Base-by-base conservation (phyloP, 2,888 invertebrate species). In the Temnothorax ravouxi region DNA sequence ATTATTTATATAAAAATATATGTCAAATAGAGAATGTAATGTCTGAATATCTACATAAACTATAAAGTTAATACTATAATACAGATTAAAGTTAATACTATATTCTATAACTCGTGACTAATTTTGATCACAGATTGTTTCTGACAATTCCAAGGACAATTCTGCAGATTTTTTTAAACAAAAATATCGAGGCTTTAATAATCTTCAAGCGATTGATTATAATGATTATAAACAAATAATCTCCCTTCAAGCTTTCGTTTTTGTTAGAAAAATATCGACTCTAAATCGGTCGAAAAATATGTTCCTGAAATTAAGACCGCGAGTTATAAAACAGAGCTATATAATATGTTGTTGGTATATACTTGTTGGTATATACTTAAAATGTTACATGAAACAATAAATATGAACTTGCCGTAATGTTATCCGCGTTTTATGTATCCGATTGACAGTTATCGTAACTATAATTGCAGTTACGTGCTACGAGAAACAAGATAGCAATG, bases 401-500 rank as follows among this genome's bases (percentile, higher is more conserved):
- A 47, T 21, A 62, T 50, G 34, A 64, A 5, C n/a, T 25, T 25
- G 8, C 4, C 8, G 15, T 4, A 21, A 21, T 34, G 15, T 15
- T 5, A 71, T n/a, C 6, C 25, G 18, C 11, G 6, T 25, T 47
- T n/a, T 61, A 6, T 61, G 34, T 41, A 18, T 1, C 5, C 47
- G 13, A 54, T 25, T 52, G 52, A 67, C 25, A 18, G 4, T 25
- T n/a, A 38, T 77, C n/a, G 8, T 61, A 34, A 50, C 18, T 50
- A 44, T 56, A 62, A 69, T 80, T 86, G 3, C 86, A 87, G 83
- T 2, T 15, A 29, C 21, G 11, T 83, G 87, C 83, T 79, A 93
- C 92, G 91, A 96, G 96, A 4, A 94, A 96, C 69, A 96, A 96
- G 85, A 96, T 95, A 0, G 92, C 96, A 52, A 95, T 95, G 44